Evolutionary conservation across 2,113 vertebrate species (phyloP), one percentile per base, ranked within the genome.

Genomic region (Zeus faber): DNA sequence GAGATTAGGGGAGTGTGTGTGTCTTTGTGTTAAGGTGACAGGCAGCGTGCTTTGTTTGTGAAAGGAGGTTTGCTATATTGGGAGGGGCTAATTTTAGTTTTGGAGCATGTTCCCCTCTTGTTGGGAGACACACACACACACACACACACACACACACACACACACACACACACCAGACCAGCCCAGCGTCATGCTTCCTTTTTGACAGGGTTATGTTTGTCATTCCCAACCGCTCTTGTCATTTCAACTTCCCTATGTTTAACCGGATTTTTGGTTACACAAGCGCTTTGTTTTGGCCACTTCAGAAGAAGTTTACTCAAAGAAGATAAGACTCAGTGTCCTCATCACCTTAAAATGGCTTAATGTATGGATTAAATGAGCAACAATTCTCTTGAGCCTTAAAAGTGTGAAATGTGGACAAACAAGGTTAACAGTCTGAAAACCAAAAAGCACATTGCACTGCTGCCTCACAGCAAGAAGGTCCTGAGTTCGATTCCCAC

Each of bases 41-140:
- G 58, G n/a, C 59, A 20, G 53, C 51, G 40, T 58, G 45, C 48
- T 58, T 65, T 27, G n/a, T 67, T 62, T 53, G 40, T 52, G 27
- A 10, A 25, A 14, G 55, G 43, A 66, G 26, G 48, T 51, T 31
- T 59, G 31, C 18, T 66, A 55, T 39, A 24, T 66, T 61, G 69
- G 58, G 39, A 69, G 40, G 29, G 17, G n/a, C 49, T 54, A 26
- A 49, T 44, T 5, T 57, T 62, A 52, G 35, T 72, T 58, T 62
- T 0, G 0, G 16, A 10, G 7, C 35, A 49, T 59, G 49, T 61
- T 2, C 35, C 14, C 37, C 52, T 68, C 49, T 52, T 49, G 16
- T 18, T 49, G 1, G 8, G 4, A 18, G 1, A 26, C 18, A 21
- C 24, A 57, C 9, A 5, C 2, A 11, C 23, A 3, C 14, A 29